Evolutionary conservation across 2,797 vertebrate genomes (phyloP), one percentile per base, ranked within the genome.

Genomic region (Dendrocincla fuliginosa): DNA sequence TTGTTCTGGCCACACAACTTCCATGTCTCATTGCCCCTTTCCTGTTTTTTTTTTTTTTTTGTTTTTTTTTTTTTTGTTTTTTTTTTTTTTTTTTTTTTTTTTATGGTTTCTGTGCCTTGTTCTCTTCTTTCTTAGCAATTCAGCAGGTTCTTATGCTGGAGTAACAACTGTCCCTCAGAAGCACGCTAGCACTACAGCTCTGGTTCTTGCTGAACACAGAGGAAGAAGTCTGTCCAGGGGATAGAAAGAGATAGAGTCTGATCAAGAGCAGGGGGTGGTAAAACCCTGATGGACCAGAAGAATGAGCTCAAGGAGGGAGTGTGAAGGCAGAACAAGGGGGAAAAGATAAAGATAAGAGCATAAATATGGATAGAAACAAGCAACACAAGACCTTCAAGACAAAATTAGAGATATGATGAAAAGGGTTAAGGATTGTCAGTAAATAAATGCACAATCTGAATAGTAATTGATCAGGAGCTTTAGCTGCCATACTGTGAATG

Each of bases 201-300:
- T 77, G 46, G 27, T 44, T 68, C 57, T 75, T 37, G 8, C 22
- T 85, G 57, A 39, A 18, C 23, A 8, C 5, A 10, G 39, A 73
- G n/a, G 16, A 35, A 69, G 24, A 57, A 76, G 3, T 69, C 49
- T 79, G 27, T 13, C 0, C 1, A 65, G 9, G 30, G 13, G 27
- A n/a, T 1, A 39, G n/a, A 57, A 65, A 57, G 3, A 9, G 18
- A 53, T 6, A 15, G 6, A 59, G 8, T 52, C 22, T 0, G 0
- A 69, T 59, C 10, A 61, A 57, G 22, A 89, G 19, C 37, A 61
- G 13, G 27, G 24, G 2, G 4, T 59, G 55, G 70, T 37, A 37
- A 1, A 65, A 15, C 9, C 13, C 56, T 70, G 47, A 25, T 37
- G 49, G 68, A 74, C 25, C 46, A 77, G 68, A 69, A 39, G 15